Base-by-base conservation (phyloP, 2,888 invertebrate genomes). In the Lypha dubia region DNA sequence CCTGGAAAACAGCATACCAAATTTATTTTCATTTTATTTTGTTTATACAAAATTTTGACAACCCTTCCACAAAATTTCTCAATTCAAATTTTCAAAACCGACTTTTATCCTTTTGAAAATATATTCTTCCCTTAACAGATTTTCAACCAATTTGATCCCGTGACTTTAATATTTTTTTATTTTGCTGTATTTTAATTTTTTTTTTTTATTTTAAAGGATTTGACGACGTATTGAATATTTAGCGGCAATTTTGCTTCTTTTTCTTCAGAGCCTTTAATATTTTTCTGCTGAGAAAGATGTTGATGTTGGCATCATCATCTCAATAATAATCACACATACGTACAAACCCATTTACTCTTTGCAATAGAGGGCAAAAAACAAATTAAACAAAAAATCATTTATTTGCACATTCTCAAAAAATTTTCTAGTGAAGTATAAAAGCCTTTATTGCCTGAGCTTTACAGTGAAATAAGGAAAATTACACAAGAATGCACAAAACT, bases 381-480 rank as follows among this genome's bases (percentile, higher is more conserved):
- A 77, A 49, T 28, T n/a, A 44, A 67, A 63, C 17, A 51, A 44
- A 24, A 49, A 7, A 0, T 13, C 15, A 44, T 65, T 32, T 53
- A 44, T 70, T 22, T 38, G 44, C 17, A 46, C 5, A 11, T 46
- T 46, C 49, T 17, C 49, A 35, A 44, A 83, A 67, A 76, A 49
- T 53, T 79, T 32, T 35, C 17, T n/a, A 74, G 11, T 83, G 60
- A 73, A 60, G 60, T 65, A 71, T 51, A 35, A 82, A 65, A 76
- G 44, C 44, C 28, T 63, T 15, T n/a, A 74, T 46, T 24, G 58
- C 51, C 67, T n/a, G 32, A 22, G 11, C 9, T 24, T 22, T 32
- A 62, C 35, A 65, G 8, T 53, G 22, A 53, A 53, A 56, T 32
- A 13, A 28, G 24, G 0, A 11, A 15, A 15, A 15, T 35, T 1